A percentile compares a stretch with the other conserved stretches of the same genome.
These are phyloP conservation scores for Cremastinae sp. DNA, from an alignment of 2,888 invertebrate genomes.

Conservation along the genomic window DNA sequence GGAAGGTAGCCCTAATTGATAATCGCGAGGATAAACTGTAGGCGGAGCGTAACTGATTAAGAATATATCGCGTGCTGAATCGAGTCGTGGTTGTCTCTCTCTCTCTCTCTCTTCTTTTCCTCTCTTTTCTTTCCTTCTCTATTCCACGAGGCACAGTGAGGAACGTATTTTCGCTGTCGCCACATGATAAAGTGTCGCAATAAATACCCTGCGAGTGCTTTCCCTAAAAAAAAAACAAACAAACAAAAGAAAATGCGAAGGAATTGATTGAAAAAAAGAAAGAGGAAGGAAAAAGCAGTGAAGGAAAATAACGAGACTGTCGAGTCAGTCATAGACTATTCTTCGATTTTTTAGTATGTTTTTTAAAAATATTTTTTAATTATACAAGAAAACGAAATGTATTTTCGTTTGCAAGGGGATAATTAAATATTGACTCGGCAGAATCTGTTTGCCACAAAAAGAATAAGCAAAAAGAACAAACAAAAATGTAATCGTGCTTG, in stretches of 20 bases:
- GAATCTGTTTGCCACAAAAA: too few species aligned
- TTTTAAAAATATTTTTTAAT: too few species aligned
- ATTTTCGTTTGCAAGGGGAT: too few species aligned
- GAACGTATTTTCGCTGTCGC: conserved; percentile 26
- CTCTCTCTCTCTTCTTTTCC: background rate
- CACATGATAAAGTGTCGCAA: conserved; percentile 24
- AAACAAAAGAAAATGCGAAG: background rate
- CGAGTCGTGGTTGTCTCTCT: background rate
- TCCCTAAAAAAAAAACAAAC: conserved; percentile 14
- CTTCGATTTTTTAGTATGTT: too few species aligned
- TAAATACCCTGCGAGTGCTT: conserved; percentile 17
- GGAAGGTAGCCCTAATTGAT: conserved; percentile 62
- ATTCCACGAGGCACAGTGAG: background rate
- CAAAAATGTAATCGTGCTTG: too few species aligned
- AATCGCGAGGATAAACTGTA: conserved; percentile 59
- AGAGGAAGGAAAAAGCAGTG: background rate
- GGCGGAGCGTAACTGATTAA: conserved; percentile 48
- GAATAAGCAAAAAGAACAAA: too few species aligned
- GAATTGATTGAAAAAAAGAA: conserved; percentile 23
- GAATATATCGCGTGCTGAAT: conserved; percentile 44
- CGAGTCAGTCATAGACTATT: conserved; percentile 9
- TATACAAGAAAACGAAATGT: too few species aligned
- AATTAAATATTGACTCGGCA: too few species aligned
- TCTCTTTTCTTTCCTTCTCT: background rate
- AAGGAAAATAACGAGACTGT: background rate